phyloP scores from a whole-genome alignment of 2,888 invertebrate genomes.

The Pteria penguin region DNA sequence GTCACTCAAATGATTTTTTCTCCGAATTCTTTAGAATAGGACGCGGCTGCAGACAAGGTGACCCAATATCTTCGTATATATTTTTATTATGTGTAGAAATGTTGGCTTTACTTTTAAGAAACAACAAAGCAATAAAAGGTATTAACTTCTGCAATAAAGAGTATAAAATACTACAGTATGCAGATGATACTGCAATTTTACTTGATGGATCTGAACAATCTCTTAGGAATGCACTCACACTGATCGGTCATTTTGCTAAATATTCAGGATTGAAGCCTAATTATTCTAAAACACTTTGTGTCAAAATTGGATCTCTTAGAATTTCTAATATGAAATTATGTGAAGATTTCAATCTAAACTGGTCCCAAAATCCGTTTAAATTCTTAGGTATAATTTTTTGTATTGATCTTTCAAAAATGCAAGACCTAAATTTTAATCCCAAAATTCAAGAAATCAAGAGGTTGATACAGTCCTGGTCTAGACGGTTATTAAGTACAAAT shows the following conservation, averaged over 20 bases:
- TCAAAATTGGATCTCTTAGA: not conserved
- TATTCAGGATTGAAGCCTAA: slow-evolving; percentile 12
- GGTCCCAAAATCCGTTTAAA: not conserved
- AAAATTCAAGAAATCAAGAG: not conserved
- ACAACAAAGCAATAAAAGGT: not conserved
- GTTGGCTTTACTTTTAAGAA: not conserved
- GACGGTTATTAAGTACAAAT: not conserved
- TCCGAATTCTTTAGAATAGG: not conserved
- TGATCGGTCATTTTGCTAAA: not conserved
- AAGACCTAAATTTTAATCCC: not conserved
- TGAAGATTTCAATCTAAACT: not conserved
- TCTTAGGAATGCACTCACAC: not conserved
- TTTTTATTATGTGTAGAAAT: not conserved
- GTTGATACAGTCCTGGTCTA: not conserved
- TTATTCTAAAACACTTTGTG: not conserved
- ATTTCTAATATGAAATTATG: not conserved
- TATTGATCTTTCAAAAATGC: not conserved
- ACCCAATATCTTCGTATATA: not conserved
- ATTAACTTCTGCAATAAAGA: not conserved
- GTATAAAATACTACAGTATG: not conserved
- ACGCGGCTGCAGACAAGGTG: not conserved
- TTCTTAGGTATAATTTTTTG: not conserved
- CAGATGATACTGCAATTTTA: slow-evolving; percentile 3
- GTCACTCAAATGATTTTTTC: not conserved
- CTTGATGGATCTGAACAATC: not conserved